Base-by-base conservation (phyloP, 1,140 invertebrate genomes). In the Trichonephila clavata region DNA sequence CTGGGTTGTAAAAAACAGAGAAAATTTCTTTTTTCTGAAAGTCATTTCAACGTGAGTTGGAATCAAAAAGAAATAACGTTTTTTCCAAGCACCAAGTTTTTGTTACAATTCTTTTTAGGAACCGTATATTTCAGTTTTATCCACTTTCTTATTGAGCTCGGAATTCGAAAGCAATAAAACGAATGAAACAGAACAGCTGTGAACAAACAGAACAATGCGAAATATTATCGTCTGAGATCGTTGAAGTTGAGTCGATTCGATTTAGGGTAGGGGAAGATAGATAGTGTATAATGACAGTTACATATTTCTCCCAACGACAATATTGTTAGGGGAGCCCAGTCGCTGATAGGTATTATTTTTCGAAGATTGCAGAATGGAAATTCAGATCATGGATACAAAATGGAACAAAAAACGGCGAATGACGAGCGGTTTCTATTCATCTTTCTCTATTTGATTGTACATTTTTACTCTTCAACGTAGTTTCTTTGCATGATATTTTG, bases 191-290 rank as follows among this genome's bases (percentile, higher is more conserved):
- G 71, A 77, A 77, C 71, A 77, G 71, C 71, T 77, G 71, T 20
- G 71, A 77, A 77, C 71, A 77, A 77, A 77, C 71, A 77, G 71
- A 77, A 77, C 71, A 77, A 77, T 39, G 71, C 71, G 71, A 77
- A 77, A 77, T 77, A 77, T 77, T 77, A 77, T 77, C 71, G 71
- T 77, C 71, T 77, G 71, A 24, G 71, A 77, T 77, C 14, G 68
- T 16, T 16, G 24, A 77, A 32, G 71, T 77, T 77, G 71, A 77
- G 71, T 77, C 71, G 71, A 77, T 77, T 77, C 68, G 68, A 77
- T 77, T 77, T 77, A 14, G 4, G 27, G 18, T 32, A 27, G 18
- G 32, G 32, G 27, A 77, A 32, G 32, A 27, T 32, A 18, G 32
- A 27, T 39, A 27, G 71, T 18, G 27, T 77, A 27, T 77, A 77